Base-by-base conservation (phyloP, 1,140 invertebrate species). In the Arctopsyche grandis region DNA sequence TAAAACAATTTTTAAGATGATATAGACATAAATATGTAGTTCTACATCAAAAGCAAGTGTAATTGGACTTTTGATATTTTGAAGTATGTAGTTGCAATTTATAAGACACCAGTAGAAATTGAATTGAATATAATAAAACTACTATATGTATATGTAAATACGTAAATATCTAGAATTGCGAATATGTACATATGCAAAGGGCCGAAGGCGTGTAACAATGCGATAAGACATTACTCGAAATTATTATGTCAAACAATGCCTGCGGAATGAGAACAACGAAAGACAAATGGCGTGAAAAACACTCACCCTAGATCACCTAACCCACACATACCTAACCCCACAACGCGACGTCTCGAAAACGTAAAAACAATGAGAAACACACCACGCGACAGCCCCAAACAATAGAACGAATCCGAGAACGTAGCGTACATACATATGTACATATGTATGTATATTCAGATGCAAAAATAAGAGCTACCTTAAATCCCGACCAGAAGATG, bases 361-460 rank as follows among this genome's bases (percentile, higher is more conserved):
- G 48, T 52, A 52, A 52, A 52, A 52, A 52, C 48, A 52, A 52
- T 52, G 48, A 52, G 48, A 52, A 52, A 52, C 48, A 52, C 29
- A 52, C 48, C 48, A 52, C 48, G 3, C 10, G 48, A 52, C 48
- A 52, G 48, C 10, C 10, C 12, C 48, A 52, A 1, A 38, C 48
- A 52, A 52, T 5, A 52, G 48, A 12, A 52, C 3, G 16, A 52
- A 16, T 52, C 12, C 12, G 48, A 52, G 12, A 52, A 12, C 48
- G 48, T 14, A 12, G n/a, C n/a, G n/a, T n/a, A n/a, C n/a, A n/a
- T n/a, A n/a, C n/a, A n/a, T n/a, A n/a, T n/a, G n/a, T n/a, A n/a
- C n/a, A n/a, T n/a, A n/a, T n/a, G n/a, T 5, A 46, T 1, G 12
- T 52, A 52, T 52, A 52, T 52, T 52, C 48, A 1, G 48, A 52